Evolutionary conservation across 2,113 vertebrate genomes (phyloP).

Genomic region (Dipodomys stephensi): DNA sequence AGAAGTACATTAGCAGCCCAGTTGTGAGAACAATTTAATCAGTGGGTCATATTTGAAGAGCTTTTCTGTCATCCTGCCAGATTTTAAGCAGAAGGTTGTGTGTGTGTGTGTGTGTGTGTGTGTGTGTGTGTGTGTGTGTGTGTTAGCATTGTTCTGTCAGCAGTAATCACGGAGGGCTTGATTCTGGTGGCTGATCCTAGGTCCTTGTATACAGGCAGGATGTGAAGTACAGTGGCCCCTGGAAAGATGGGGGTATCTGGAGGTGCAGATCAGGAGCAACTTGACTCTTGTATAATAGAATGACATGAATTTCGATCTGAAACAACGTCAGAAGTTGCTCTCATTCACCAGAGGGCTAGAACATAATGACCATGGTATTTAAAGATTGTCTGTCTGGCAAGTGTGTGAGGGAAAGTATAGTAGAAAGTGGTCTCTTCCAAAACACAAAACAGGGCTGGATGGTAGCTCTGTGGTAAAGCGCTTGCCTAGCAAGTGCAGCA

Average conservation of each 20-base stretch:
- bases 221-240: background rate
- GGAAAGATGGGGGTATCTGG: background rate
- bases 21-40: slow-evolving; percentile 16
- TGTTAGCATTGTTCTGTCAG: background rate
- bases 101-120: too few species aligned
- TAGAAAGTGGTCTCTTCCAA: background rate
- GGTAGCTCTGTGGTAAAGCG: too few species aligned
- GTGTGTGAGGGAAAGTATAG: fast-evolving
- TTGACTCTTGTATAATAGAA: background rate
- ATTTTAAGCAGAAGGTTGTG: background rate
- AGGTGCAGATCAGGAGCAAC: background rate
- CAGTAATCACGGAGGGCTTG: background rate
- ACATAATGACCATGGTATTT: background rate
- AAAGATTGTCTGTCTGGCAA: background rate
- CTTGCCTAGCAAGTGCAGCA: too few species aligned
- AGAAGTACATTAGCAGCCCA: background rate
- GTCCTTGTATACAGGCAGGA: background rate
- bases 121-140: too few species aligned
- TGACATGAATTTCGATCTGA: background rate
- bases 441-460: background rate
- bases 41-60: background rate
- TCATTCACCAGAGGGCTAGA: background rate
- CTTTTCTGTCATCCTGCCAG: background rate
- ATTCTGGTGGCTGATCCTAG: background rate
- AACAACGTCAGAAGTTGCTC: background rate